Evolutionary conservation across 2,113 vertebrate genomes (phyloP).

Genomic region (Mastomys natalensis): DNA sequence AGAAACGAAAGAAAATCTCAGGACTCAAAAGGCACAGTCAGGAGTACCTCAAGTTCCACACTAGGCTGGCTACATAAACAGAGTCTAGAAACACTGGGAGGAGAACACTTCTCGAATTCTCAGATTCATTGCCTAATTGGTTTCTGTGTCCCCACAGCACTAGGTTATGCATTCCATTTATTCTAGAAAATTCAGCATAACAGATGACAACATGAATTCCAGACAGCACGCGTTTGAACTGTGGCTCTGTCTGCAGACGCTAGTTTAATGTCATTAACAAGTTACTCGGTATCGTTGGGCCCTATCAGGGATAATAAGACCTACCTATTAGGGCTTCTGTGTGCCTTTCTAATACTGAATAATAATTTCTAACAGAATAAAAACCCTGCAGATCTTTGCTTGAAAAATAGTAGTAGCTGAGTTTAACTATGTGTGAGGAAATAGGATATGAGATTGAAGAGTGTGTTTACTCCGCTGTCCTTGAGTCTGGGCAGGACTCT

Average conservation of each 20-base stretch:
- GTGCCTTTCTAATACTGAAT: background rate
- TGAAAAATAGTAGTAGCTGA: constrained; percentile 11
- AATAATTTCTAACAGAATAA: background rate
- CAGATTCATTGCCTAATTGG: background rate
- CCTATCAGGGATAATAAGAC: background rate
- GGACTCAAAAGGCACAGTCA: background rate
- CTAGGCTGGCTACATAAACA: background rate
- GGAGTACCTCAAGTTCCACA: background rate
- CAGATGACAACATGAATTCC: background rate
- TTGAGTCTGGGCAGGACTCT: background rate
- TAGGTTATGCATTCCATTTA: background rate
- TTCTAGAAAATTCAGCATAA: background rate
- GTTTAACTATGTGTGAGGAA: background rate
- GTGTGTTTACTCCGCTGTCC: background rate
- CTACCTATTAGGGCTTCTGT: background rate
- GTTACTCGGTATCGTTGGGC: background rate
- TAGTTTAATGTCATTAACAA: background rate
- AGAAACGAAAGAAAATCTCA: background rate
- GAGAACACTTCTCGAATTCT: background rate
- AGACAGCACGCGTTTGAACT: background rate
- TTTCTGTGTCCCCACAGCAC: background rate
- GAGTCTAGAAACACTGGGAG: no score
- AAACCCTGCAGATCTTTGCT: constrained; percentile 13
- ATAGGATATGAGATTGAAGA: background rate
- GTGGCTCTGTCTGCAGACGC: background rate